A percentile compares a stretch with the other conserved stretches of the same genome.
phyloP scores from a whole-genome alignment of 2,888 invertebrate genomes.

The Hermaeophaga mercurialis region DNA sequence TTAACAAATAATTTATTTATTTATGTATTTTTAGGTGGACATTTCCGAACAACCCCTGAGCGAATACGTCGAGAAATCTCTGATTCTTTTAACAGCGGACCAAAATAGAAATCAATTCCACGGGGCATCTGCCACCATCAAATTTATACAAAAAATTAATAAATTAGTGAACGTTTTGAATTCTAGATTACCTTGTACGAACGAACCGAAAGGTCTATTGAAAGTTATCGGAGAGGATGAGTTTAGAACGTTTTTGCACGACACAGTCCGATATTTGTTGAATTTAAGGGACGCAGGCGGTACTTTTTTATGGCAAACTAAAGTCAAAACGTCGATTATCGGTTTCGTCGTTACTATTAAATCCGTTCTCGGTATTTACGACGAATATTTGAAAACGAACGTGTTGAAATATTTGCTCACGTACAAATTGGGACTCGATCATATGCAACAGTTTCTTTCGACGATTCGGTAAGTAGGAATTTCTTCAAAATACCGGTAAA shows the following conservation, averaged over 20 bases:
- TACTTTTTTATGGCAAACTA: constrained; percentile 8
- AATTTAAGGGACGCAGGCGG: constrained; percentile 12
- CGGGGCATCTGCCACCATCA: constrained; percentile 22
- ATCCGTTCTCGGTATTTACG: constrained; percentile 24
- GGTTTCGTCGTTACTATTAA: constrained; percentile 20
- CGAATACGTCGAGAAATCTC: constrained; percentile 29
- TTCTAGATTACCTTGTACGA: constrained; percentile 24
- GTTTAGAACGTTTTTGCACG: constrained; percentile 18
- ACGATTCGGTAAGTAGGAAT: constrained; percentile 20
- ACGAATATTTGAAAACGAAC: constrained; percentile 19
- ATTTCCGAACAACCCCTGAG: constrained; percentile 34
- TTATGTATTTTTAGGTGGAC: constrained; percentile 25
- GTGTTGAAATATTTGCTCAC: constrained; percentile 20
- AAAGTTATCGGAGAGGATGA: constrained; percentile 10
- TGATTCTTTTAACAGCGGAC: constrained; percentile 21
- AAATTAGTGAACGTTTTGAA: constrained; percentile 28
- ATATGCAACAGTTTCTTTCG: constrained; percentile 31
- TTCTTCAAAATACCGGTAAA: too few species aligned
- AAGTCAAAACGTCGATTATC: constrained; percentile 23
- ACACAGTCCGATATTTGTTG: constrained; percentile 13
- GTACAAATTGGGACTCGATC: constrained; percentile 30
- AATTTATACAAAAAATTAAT: constrained; percentile 25
- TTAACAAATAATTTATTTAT: too few species aligned
- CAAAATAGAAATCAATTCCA: constrained; percentile 22
- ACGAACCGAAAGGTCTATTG: constrained; percentile 22